Conservation (phyloP, 2,888 invertebrate genomes). For the Platycnemis pennipes region DNA sequence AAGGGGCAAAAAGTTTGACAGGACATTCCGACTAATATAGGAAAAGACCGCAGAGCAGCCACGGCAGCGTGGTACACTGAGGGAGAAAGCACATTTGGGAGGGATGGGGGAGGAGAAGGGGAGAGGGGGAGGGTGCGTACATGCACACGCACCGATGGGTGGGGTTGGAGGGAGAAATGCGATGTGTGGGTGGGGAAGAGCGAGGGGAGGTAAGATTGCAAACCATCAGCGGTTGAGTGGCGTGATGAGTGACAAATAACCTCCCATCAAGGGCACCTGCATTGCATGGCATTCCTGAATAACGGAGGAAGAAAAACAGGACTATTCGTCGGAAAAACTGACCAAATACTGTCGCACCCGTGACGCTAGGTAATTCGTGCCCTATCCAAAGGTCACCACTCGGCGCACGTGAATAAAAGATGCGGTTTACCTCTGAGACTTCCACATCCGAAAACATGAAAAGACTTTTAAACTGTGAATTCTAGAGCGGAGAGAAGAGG, state of each 20-base stretch:
- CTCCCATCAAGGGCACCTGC: neutral
- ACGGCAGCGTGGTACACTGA: neutral
- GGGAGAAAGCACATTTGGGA: neutral
- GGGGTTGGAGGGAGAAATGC: neutral
- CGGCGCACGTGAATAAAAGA: neutral
- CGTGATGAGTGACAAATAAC: slow-evolving; percentile 4
- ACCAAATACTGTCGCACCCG: neutral
- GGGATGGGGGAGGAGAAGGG: neutral
- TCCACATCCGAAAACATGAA: too few species aligned
- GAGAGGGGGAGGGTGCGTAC: neutral
- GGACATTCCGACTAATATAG: neutral
- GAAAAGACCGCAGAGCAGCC: neutral
- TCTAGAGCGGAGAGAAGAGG: too few species aligned
- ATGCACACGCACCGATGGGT: too few species aligned
- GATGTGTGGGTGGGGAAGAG: neutral
- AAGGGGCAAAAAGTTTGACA: neutral
- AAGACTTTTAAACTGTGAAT: too few species aligned
- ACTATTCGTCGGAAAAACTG: neutral
- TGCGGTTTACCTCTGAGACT: neutral
- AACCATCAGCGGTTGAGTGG: neutral
- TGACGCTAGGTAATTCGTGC: neutral
- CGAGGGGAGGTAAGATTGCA: neutral
- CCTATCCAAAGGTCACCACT: neutral
- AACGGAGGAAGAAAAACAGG: neutral
- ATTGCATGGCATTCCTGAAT: neutral